Percentiles rank a stretch among this genome's conserved stretches.
Conservation (phyloP, 1,140 invertebrate species). For the Daktulosphaira vitifoliae region DNA sequence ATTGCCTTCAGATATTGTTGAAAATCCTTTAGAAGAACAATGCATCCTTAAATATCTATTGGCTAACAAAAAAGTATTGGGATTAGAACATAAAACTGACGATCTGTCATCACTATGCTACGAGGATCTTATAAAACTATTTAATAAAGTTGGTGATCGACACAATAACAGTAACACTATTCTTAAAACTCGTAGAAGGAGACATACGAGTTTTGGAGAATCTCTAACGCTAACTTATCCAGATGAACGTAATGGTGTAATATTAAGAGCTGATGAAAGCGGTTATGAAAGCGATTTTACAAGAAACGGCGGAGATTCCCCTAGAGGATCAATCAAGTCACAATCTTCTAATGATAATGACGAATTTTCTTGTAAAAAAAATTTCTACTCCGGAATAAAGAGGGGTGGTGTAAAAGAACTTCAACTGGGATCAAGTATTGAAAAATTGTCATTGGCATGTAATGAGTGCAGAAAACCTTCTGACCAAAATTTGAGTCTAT, state of each 20-base stretch:
- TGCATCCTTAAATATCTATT: slow-evolving; percentile 37
- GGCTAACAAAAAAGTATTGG: slow-evolving; percentile 30
- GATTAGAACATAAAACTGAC: slow-evolving; percentile 4
- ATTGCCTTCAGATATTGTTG: slow-evolving; percentile 31
- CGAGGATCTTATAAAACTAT: slow-evolving; percentile 39
- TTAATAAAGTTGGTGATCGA: slow-evolving; percentile 35
- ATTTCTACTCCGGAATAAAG: background rate
- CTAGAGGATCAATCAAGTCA: slow-evolving; percentile 39
- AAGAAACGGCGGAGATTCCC: slow-evolving; percentile 50
- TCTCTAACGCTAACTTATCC: background rate
- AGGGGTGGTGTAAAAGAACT: slow-evolving; percentile 20
- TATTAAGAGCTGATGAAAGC: slow-evolving; percentile 51
- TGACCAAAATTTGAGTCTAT: slow-evolving; percentile 25
- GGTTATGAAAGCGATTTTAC: slow-evolving; percentile 58
- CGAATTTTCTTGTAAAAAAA: slow-evolving; percentile 20
- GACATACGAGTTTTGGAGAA: slow-evolving; percentile 20
- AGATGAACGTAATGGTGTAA: background rate
- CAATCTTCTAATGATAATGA: slow-evolving; percentile 39
- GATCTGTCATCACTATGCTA: slow-evolving; percentile 37
- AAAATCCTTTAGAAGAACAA: slow-evolving; percentile 40
- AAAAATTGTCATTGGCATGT: slow-evolving; percentile 13
- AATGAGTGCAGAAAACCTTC: slow-evolving; percentile 18
- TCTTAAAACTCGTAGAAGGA: slow-evolving; percentile 20
- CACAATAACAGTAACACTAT: background rate
- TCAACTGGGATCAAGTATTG: background rate